Base-by-base conservation (phyloP, 2,888 invertebrate genomes). In the Thumatha senex region DNA sequence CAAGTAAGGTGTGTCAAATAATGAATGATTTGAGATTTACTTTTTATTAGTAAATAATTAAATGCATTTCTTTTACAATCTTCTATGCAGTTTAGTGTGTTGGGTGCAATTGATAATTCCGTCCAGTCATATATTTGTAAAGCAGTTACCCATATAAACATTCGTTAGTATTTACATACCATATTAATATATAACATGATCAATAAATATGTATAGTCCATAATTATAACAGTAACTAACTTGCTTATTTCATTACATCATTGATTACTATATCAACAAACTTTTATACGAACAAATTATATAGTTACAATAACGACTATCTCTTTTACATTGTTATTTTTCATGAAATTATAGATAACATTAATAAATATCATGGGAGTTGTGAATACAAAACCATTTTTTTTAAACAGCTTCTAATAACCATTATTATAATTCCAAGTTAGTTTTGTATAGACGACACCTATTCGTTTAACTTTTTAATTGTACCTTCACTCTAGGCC, bases 341-440 rank as follows among this genome's bases (percentile, higher is more conserved):
- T 60, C 46, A 47, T 53, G 53, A 49, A 53, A 60, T 64, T 57
- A 47, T 44, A 24, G 44, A 57, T 60, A 46, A 54, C 51, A 43
- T 51, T 47, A 50, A 54, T 63, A 49, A 52, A 53, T 14, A 49
- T 39, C 47, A 49, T 49, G 59, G 49, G 29, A 56, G 55, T 54
- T 46, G 63, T 61, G 56, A 56, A 59, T 61, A 66, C 43, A 15
- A 34, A 44, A 53, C 42, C 46, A 58, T 18, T 30, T 43, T 43
- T 48, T 35, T 15, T 7, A 33, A 33, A n/a, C n/a, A 31, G 24
- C 15, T 18, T 12, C 13, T 10, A 7, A 18, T 8, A 7, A n/a
- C n/a, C n/a, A n/a, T n/a, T n/a, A n/a, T n/a, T n/a, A 35, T 43
- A 12, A 12, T 15, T 9, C 14, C 14, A 8, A 8, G 18, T 1